phyloP scores from a whole-genome alignment of 1,140 invertebrate genomes.

The Nixonia krombeini region DNA sequence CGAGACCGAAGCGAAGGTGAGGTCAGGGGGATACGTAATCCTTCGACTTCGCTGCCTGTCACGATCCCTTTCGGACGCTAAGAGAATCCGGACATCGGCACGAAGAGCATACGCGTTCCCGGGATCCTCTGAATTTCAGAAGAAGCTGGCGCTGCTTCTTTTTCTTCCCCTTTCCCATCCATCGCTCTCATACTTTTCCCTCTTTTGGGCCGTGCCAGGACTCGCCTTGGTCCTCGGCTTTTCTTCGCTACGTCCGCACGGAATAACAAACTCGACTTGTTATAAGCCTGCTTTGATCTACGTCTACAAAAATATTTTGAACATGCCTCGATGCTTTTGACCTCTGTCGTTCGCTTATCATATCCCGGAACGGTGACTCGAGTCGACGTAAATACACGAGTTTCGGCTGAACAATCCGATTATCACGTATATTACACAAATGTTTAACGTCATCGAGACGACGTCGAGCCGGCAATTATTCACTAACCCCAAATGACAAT shows the following conservation, averaged over 20 bases:
- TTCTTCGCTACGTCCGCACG: background rate
- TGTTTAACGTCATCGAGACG: conserved; percentile 16
- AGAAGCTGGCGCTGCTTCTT: background rate
- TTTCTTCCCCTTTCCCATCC: conserved; percentile 19
- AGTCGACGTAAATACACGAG: too few species aligned
- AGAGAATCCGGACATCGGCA: conserved; percentile 19
- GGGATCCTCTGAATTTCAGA: conserved; percentile 9
- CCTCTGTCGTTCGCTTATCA: background rate
- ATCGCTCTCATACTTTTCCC: background rate
- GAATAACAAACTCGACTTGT: conserved; percentile 15
- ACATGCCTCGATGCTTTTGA: conserved; percentile 16
- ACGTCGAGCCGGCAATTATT: conserved; percentile 5
- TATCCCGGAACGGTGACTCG: too few species aligned
- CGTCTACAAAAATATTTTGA: conserved; percentile 1
- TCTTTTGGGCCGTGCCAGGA: background rate
- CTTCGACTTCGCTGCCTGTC: conserved; percentile 39
- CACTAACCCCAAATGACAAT: too few species aligned
- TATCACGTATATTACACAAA: too few species aligned
- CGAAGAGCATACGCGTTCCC: background rate
- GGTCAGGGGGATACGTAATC: conserved; percentile 52
- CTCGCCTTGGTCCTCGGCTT: background rate
- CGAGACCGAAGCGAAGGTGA: conserved; percentile 21
- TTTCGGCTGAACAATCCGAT: too few species aligned
- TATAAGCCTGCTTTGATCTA: conserved; percentile 5
- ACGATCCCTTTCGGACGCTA: conserved; percentile 55